Percentiles rank a stretch among this genome's conserved stretches.
Evolutionary conservation across 2,888 invertebrate genomes (phyloP).

Genomic region (Dasysyrphus tricinctus): DNA sequence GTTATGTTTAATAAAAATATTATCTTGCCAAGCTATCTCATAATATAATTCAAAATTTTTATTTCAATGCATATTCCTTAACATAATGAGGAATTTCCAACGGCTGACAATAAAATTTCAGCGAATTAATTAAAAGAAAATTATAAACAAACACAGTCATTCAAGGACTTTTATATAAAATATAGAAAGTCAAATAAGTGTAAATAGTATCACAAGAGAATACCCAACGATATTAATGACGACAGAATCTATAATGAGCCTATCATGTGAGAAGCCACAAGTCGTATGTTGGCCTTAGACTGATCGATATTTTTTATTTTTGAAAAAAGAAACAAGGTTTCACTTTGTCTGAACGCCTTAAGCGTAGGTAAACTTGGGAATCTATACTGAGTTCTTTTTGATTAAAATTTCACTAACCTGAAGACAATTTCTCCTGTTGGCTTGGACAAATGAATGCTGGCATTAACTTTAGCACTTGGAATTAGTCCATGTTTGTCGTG

Average conservation of each 20-base stretch:
- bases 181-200: conserved; percentile 25
- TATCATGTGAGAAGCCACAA: conserved; percentile 31
- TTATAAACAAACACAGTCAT: conserved; percentile 5
- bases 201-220: conserved; percentile 4
- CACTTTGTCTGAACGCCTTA: neutral
- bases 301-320: conserved; percentile 3
- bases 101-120: neutral
- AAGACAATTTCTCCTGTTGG: conserved; percentile 60
- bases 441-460: conserved; percentile 58
- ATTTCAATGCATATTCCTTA: conserved; percentile 1
- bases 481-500: conserved; percentile 54
- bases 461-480: conserved; percentile 65
- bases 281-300: conserved; percentile 19
- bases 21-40: neutral
- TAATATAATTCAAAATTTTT: neutral
- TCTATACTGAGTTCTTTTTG: neutral
- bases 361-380: neutral
- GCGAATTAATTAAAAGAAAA: conserved; percentile 21
- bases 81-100: conserved; percentile 7
- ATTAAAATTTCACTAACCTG: conserved; percentile 52
- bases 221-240: conserved; percentile 9
- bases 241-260: conserved; percentile 26
- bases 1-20: no score
- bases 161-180: conserved; percentile 19
- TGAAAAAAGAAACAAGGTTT: conserved; percentile 3